These are phyloP conservation scores for Micoletzkya japonica DNA, from an alignment of 2,888 invertebrate genomes.

Conservation along the genomic window DNA sequence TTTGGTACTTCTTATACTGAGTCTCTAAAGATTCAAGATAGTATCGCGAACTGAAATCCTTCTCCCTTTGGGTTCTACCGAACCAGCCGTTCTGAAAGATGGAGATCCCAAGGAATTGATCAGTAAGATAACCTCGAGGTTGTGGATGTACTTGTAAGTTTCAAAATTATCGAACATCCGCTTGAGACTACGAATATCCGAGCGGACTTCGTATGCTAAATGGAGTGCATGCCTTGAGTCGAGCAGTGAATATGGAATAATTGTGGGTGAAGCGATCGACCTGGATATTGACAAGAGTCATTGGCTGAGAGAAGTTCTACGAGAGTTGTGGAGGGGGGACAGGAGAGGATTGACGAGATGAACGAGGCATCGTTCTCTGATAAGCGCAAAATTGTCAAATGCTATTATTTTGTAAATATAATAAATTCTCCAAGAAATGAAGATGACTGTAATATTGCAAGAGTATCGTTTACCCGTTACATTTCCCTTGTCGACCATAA, in stretches of 20 bases:
- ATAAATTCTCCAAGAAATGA: background rate
- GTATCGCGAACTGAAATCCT: conserved; percentile 17
- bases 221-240: background rate
- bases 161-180: conserved; percentile 42
- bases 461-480: conserved; percentile 34
- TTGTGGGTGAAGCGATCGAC: conserved; percentile 8
- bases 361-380: conserved; percentile 30
- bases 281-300: conserved; percentile 46
- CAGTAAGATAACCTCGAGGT: conserved; percentile 16
- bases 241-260: background rate
- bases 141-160: conserved; percentile 47
- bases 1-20: conserved; percentile 14
- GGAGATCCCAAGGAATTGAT: background rate
- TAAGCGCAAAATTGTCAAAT: background rate
- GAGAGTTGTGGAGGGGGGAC: conserved; percentile 39
- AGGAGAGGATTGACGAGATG: conserved; percentile 36
- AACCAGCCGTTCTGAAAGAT: conserved; percentile 25
- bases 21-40: conserved; percentile 12
- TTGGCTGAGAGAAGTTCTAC: conserved; percentile 37
- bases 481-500: conserved; percentile 39
- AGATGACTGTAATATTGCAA: background rate
- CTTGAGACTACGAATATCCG: conserved; percentile 38
- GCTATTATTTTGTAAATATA: background rate
- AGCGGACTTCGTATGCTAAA: conserved; percentile 39
- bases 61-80: conserved; percentile 2